Base-by-base conservation (phyloP, 1,140 invertebrate species). In the Musca vetustissima region DNA sequence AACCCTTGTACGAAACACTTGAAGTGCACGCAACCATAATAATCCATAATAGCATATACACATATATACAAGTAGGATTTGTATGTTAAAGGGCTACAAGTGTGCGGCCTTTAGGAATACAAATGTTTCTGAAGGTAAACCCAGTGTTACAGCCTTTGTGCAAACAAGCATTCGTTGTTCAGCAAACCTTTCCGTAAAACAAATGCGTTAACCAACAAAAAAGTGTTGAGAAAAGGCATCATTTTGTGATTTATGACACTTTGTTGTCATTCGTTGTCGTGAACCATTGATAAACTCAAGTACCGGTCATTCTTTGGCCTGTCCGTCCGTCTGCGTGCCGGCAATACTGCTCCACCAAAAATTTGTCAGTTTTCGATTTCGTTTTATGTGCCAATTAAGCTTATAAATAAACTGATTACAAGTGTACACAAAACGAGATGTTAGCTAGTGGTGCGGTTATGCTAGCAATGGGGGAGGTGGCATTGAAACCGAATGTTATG, bases 301-400 rank as follows among this genome's bases (percentile, higher is more conserved):
- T 43, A 43, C 11, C 11, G 36, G 36, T 43, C 36, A 43, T 43
- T 43, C 36, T 43, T 11, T 13, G 36, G 36, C 7, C 52, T 15
- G 53, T 28, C 17, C 17, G n/a, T 43, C 36, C 13, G 36, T 32
- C 28, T 32, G 28, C 9, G 9, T 32, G 28, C 28, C 28, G 28
- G 28, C 28, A 3, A 32, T 32, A 9, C 3, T 32, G 28, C 28
- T 32, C 36, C 36, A 4, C 36, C 36, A 43, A 43, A 43, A 4
- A 43, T 43, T 43, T 43, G 36, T 43, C 36, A 43, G 57, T 61
- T 61, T 61, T 61, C 57, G 57, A 61, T 61, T 43, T 61, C 57
- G 36, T 61, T 61, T 43, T 61, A 36, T 61, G 28, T 24, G 57
- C 57, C 57, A 61, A 61, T 61, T 61, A 61, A 61, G 28, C 57